phyloP scores from a whole-genome alignment of 2,113 vertebrate genomes.

The Lagenorhynchus albirostris region DNA sequence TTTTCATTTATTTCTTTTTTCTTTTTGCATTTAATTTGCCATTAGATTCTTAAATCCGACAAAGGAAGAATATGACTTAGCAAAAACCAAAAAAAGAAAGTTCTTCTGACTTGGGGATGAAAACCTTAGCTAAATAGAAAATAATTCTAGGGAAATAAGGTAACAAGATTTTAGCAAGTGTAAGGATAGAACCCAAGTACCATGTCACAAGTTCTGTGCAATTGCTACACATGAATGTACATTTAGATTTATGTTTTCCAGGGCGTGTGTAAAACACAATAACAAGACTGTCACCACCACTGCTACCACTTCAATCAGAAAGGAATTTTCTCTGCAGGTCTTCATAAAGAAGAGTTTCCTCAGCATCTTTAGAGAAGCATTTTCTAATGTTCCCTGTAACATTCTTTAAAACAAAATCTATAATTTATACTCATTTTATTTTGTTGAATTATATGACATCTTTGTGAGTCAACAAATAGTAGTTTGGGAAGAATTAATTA shows the following conservation, averaged over 20 bases:
- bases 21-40: neutral
- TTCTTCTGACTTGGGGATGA: neutral
- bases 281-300: neutral
- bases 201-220: neutral
- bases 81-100: neutral
- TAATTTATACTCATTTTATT: neutral
- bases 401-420: neutral
- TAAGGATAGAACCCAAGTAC: neutral
- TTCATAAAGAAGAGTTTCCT: neutral
- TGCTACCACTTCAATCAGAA: neutral
- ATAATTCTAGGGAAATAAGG: neutral
- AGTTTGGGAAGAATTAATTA: neutral
- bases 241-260: neutral
- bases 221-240: neutral
- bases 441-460: neutral
- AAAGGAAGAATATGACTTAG: neutral
- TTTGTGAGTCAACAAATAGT: neutral
- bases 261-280: neutral
- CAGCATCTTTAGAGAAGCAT: neutral
- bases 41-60: neutral
- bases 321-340: neutral
- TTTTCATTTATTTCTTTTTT: neutral
- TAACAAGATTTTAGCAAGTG: neutral
- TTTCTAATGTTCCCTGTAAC: neutral
- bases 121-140: neutral